Conservation (phyloP, 2,113 vertebrate genomes). For the Numida meleagris region DNA sequence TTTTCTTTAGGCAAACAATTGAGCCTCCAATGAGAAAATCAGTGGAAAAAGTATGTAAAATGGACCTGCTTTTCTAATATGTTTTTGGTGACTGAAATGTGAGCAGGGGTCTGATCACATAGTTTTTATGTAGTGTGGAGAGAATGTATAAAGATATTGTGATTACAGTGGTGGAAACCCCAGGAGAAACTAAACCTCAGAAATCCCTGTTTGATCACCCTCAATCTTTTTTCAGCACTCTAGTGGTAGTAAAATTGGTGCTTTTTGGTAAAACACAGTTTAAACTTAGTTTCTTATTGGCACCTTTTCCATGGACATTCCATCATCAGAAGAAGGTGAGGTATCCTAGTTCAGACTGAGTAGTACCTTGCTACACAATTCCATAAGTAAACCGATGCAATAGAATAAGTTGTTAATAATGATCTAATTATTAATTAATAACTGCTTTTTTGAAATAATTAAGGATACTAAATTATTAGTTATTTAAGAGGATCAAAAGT, state of each 20-base stretch:
- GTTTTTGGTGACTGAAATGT: not conserved
- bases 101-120: not conserved
- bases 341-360: not conserved
- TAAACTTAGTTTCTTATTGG: not conserved
- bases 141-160: not conserved
- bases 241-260: not conserved
- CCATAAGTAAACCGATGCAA: not conserved
- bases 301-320: fast-evolving
- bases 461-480: too few relatives aligned
- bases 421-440: not conserved
- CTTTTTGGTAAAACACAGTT: not conserved
- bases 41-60: not conserved
- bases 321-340: not conserved
- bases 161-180: not conserved
- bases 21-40: not conserved
- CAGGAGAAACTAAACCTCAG: not conserved
- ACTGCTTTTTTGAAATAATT: not conserved
- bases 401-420: not conserved
- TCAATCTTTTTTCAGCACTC: not conserved
- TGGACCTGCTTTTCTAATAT: not conserved
- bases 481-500: not conserved
- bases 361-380: not conserved
- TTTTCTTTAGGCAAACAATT: not conserved
- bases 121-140: not conserved
- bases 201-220: not conserved